Evolutionary conservation across 2,113 vertebrate genomes (phyloP), one percentile per base, ranked within the genome.

Genomic region (Coryphaenoides rupestris): DNA sequence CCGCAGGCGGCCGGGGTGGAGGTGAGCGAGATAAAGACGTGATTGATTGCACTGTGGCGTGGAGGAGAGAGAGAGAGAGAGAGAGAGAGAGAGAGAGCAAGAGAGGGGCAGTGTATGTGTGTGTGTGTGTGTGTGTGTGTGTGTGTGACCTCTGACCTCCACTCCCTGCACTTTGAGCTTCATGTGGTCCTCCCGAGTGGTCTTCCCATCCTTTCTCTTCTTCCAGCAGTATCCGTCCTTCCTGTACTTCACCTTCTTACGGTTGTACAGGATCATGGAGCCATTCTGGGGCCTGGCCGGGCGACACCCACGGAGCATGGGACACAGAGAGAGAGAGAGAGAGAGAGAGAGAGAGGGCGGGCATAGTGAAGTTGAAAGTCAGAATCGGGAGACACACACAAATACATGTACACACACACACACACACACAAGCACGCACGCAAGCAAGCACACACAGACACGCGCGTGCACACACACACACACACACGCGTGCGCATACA

Each of bases 141-240:
- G 3, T n/a, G 47, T 49, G 14, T 72, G 72, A 66, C 55, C 61
- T 81, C 84, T 86, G 63, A 96, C 94, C 94, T 95, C 95, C 63
- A 94, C 92, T 70, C 94, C 94, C 83, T 96, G 93, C 65, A 96
- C 94, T 81, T 96, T 96, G 57, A 96, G 90, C 81, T 96, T 96
- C 95, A 96, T 95, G 74, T 96, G 95, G 86, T 96, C 95, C 77
- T 96, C 95, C 71, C 95, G 82, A 23, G 95, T 96, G 47, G 94
- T 96, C 86, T 96, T 96, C 65, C 95, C 95, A 0, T 96, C 95
- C 75, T 94, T 95, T 69, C 95, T 86, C 75, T 96, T 96, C 85
- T 96, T 96, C 95, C 95, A 96, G 81, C 94, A 93, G 78, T 96
- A 96, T 17, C 95, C 94, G 68, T 96, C 94, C 70, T 96, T 96